phyloP scores from a whole-genome alignment of 2,888 invertebrate species.

The Agrilus mali region DNA sequence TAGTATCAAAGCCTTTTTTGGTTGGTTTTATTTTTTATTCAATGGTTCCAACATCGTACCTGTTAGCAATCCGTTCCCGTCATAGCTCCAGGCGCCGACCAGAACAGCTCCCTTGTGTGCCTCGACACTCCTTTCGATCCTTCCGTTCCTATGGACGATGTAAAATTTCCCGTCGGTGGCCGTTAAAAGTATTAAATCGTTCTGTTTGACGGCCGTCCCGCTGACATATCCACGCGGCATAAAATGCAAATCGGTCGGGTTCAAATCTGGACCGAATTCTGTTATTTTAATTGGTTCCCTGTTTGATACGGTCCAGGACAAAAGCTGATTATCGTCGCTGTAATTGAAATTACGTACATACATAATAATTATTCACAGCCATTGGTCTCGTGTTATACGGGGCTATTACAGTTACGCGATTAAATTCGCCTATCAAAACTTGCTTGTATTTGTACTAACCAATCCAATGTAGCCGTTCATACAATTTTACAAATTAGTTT shows the following conservation, averaged over 20 bases:
- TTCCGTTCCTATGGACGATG: constrained; percentile 75
- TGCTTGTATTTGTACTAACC: constrained; percentile 11
- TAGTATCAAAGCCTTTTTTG: too few species aligned
- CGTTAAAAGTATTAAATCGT: constrained; percentile 74
- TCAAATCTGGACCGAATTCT: constrained; percentile 71
- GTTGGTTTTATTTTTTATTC: too few species aligned
- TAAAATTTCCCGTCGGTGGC: constrained; percentile 87
- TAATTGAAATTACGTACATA: constrained; percentile 11
- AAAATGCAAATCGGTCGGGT: constrained; percentile 84
- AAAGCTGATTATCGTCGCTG: constrained; percentile 85
- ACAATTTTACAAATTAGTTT: constrained; percentile 2
- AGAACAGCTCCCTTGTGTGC: constrained; percentile 89
- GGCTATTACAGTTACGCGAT: too few species aligned
- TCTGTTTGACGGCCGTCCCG: constrained; percentile 39
- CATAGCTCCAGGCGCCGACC: constrained; percentile 85
- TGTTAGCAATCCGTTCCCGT: constrained; percentile 88
- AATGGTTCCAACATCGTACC: constrained; percentile 40
- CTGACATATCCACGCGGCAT: constrained; percentile 50
- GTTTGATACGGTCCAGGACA: constrained; percentile 78
- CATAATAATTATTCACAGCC: neutral
- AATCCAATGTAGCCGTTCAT: neutral
- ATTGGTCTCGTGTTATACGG: too few species aligned
- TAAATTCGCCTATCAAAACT: too few species aligned
- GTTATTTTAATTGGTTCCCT: constrained; percentile 65
- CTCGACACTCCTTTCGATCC: constrained; percentile 84